phyloP scores from a whole-genome alignment of 2,888 invertebrate species.

The Tinea semifulvella region DNA sequence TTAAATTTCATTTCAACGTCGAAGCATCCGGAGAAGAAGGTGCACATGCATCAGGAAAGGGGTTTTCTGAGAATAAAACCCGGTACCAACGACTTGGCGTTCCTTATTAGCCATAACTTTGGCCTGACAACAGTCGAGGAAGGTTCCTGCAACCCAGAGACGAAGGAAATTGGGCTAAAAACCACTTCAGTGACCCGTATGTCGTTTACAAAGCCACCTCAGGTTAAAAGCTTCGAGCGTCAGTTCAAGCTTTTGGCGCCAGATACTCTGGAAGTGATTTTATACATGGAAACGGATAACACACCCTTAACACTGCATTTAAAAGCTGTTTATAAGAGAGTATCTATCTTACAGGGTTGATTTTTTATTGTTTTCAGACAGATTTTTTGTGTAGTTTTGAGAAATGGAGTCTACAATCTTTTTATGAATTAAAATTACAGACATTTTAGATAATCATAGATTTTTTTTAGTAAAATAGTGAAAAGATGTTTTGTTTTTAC shows the following conservation, averaged over 20 bases:
- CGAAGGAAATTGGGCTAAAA: conserved; percentile 51
- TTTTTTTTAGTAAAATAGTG: no score
- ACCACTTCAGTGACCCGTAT: conserved; percentile 56
- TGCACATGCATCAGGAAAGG: conserved; percentile 69
- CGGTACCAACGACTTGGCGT: conserved; percentile 56
- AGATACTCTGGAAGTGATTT: conserved; percentile 43
- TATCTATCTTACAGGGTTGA: conserved; percentile 14
- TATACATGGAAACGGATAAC: conserved; percentile 65
- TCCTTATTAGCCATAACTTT: conserved; percentile 70
- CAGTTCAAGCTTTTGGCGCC: conserved; percentile 34
- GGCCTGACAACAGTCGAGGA: conserved; percentile 69
- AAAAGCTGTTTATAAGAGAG: conserved; percentile 53
- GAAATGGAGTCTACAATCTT: no score
- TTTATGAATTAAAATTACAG: no score
- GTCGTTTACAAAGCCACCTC: conserved; percentile 60
- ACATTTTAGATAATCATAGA: no score
- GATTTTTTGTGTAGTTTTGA: no score
- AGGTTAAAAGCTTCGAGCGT: conserved; percentile 54
- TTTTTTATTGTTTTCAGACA: no score
- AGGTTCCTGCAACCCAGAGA: conserved; percentile 49
- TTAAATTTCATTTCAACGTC: conserved; percentile 64
- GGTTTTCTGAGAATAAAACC: conserved; percentile 70
- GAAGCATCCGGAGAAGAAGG: conserved; percentile 56
- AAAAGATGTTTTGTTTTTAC: no score
- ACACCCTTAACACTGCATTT: conserved; percentile 65